Base-by-base conservation (phyloP, 2,797 vertebrate genomes). In the Podargus strigoides region DNA sequence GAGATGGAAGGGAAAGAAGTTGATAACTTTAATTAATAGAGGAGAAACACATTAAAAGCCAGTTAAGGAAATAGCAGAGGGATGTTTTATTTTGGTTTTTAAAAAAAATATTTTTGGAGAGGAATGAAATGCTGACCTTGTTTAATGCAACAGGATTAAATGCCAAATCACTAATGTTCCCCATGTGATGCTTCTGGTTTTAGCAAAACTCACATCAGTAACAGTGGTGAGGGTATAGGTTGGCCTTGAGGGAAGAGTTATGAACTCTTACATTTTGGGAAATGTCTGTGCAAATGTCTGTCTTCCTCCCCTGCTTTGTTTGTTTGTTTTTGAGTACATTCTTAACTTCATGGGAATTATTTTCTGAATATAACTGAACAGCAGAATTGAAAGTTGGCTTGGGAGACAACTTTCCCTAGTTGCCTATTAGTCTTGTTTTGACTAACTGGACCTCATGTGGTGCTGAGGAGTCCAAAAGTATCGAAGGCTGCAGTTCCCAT, bases 241-340 rank as follows among this genome's bases (percentile, higher is more conserved):
- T 89, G 66, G 49, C 72, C 84, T 67, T 93, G 30, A 53, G 62
- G 68, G 72, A 77, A 79, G 36, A 83, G 42, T 87, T 87, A 46
- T 1, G 24, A 88, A 84, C 42, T 56, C 13, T 28, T 87, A 15
- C 23, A 37, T 83, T 94, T 88, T 82, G 85, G 76, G 87, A 92
- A 90, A 79, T 47, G 55, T 72, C 64, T 75, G 67, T 90, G 50
- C 49, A 85, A 84, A 75, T 89, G 58, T 78, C 74, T 74, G 52
- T 87, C 13, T 1, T 60, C 47, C 42, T 17, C 42, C 21, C 16
- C 37, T 58, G 50, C 67, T 78, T 87, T 94, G 60, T 87, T 96
- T 92, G 62, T 94, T 96, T 95, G 75, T 77, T 95, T 90, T 89
- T 58, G 80, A 92, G 47, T 80, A 52, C 78, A 87, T 85, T 92